These are phyloP conservation scores for Ptychochromis oligacanthus DNA, from an alignment of 2,113 vertebrate species.

Conservation along the genomic window DNA sequence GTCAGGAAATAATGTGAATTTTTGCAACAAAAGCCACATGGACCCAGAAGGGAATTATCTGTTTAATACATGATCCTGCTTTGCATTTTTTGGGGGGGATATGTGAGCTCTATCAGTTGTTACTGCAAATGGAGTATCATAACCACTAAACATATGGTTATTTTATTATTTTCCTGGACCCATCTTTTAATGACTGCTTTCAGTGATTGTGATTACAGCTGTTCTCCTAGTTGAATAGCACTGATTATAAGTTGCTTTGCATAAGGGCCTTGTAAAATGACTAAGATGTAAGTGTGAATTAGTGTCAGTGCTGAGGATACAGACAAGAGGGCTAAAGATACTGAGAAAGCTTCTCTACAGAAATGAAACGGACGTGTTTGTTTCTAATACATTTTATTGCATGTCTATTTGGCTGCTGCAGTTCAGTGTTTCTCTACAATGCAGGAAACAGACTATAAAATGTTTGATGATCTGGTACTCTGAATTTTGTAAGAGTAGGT, in stretches of 20 bases:
- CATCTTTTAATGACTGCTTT: slow-evolving; percentile 38
- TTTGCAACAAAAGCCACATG: slow-evolving; percentile 27
- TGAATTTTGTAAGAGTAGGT: neutral
- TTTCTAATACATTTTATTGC: neutral
- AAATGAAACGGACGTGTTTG: slow-evolving; percentile 35
- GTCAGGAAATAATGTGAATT: slow-evolving; percentile 30
- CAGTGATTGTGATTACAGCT: slow-evolving; percentile 49
- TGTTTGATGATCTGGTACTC: neutral
- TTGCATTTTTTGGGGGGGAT: slow-evolving; percentile 34
- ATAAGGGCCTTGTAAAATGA: slow-evolving; percentile 44
- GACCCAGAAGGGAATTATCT: slow-evolving; percentile 2
- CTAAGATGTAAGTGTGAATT: slow-evolving; percentile 51
- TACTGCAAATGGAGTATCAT: slow-evolving; percentile 5
- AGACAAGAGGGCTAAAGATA: slow-evolving; percentile 15
- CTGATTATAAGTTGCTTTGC: slow-evolving; percentile 47
- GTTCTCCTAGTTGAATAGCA: slow-evolving; percentile 20
- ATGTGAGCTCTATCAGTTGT: slow-evolving; percentile 13
- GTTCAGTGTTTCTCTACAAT: neutral
- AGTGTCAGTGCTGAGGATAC: slow-evolving; percentile 16
- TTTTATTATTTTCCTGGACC: slow-evolving; percentile 7
- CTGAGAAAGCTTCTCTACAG: neutral
- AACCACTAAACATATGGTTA: slow-evolving; percentile 1
- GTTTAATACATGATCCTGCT: slow-evolving; percentile 12
- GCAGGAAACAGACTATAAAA: neutral
- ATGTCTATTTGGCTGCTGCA: neutral